Base-by-base conservation (phyloP, 2,113 vertebrate genomes). In the Brachyistius frenatus region DNA sequence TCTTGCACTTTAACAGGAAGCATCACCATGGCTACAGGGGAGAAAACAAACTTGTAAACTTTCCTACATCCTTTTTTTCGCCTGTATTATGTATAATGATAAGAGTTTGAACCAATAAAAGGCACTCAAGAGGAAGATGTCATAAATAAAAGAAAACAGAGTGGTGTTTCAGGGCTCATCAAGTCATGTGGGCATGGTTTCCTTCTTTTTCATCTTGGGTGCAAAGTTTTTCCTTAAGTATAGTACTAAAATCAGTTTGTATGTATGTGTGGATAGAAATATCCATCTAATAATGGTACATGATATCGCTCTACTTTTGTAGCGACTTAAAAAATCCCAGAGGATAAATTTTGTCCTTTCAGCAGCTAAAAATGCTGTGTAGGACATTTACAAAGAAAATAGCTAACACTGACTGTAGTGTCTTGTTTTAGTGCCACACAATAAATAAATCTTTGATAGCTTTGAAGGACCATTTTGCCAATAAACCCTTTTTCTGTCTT, bases 31-130 rank as follows among this genome's bases (percentile, higher is more conserved):
- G 39, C 33, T 35, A 32, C 80, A 56, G 61, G 30, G 11, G 23
- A 68, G 57, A 60, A 62, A 73, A 44, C 31, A 60, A 15, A 44
- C 80, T 52, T 49, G 30, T 78, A 37, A 86, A 68, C 16, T 52
- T 31, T 23, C 39, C 30, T 56, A 58, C 78, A 72, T 83, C 84
- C 55, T 78, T 62, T 3, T 75, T 64, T 64, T 0, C 36, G 81
- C 71, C 66, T 63, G 49, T 66, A 53, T 73, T 54, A 41, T 71
- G n/a, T 75, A 16, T 81, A 78, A 86, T 80, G 66, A 86, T 47
- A 11, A 47, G 14, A 15, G 47, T 49, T 60, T 36, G 8, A 9
- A 41, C 15, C 56, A 58, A 7, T 71, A 70, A 84, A 80, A 23
- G 23, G 23, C 31, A 47, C 39, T 14, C n/a, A 5, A 15, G 55